Evolutionary conservation across 2,797 vertebrate species (phyloP).

Genomic region (Okamejei kenojei): DNA sequence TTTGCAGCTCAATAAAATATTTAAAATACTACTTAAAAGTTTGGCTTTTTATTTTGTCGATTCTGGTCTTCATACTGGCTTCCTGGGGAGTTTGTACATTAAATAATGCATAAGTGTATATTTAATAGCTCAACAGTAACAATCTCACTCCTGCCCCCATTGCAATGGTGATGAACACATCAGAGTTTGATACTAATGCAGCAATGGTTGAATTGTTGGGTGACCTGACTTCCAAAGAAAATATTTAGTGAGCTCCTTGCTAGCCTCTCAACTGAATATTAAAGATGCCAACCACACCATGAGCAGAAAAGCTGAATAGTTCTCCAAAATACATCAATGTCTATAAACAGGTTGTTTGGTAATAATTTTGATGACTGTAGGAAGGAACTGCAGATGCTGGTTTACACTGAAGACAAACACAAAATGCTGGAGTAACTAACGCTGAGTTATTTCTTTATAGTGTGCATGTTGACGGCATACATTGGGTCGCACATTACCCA

Average conservation of each 20-base stretch:
- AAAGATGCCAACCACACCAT: not conserved
- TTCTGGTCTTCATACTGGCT: too few species aligned
- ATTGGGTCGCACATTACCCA: not conserved
- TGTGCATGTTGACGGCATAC: not conserved
- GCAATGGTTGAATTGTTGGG: not conserved
- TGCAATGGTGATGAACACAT: not conserved
- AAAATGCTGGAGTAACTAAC: too few species aligned
- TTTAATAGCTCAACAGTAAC: too few species aligned
- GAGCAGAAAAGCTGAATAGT: not conserved
- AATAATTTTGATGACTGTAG: too few species aligned
- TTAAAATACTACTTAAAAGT: too few species aligned
- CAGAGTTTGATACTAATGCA: not conserved
- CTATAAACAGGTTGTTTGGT: not conserved
- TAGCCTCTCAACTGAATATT: not conserved
- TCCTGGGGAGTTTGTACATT: too few species aligned
- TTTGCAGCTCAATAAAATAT: too few species aligned
- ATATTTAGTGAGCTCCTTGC: not conserved
- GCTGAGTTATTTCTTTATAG: not conserved
- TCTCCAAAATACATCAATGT: not conserved
- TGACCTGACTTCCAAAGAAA: not conserved
- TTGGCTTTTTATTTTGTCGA: too few species aligned
- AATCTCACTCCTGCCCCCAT: too few species aligned
- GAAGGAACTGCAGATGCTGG: too few species aligned
- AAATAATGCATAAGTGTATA: too few species aligned
- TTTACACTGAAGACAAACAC: too few species aligned